Evolutionary conservation across 2,888 invertebrate species (phyloP).

Genomic region (Leucoptera coffeella): DNA sequence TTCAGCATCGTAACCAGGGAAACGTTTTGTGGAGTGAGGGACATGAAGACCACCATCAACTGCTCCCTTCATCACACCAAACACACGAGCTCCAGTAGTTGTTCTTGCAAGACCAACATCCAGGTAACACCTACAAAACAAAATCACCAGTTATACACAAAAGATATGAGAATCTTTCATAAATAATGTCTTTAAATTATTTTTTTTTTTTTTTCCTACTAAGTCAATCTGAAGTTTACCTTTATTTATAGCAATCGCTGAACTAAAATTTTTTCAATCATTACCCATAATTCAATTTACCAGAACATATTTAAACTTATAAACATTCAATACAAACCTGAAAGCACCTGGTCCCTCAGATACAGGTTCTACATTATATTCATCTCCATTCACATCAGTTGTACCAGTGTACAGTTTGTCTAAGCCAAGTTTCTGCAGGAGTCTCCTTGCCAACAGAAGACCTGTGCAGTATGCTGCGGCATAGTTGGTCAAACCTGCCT

Average conservation of each 20-base stretch:
- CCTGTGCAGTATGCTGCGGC: conserved; percentile 99
- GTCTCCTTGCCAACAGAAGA: conserved; percentile 86
- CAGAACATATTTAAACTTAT: too few species aligned
- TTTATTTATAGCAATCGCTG: too few species aligned
- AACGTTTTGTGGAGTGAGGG: conserved; percentile 95
- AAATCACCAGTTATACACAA: too few species aligned
- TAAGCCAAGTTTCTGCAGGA: conserved; percentile 86
- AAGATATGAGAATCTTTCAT: too few species aligned
- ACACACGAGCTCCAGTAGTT: conserved; percentile 96
- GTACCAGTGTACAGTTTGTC: conserved; percentile 86
- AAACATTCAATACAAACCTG: too few species aligned
- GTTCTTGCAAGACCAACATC: conserved; percentile 97
- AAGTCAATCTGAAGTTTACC: too few species aligned
- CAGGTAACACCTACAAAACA: conserved; percentile 73
- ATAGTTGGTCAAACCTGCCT: conserved; percentile 97
- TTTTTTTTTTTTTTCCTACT: too few species aligned
- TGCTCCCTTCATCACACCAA: conserved; percentile 99
- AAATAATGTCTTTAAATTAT: too few species aligned
- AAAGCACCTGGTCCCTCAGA: conserved; percentile 95
- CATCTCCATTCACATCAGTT: conserved; percentile 88
- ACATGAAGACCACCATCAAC: conserved; percentile 99
- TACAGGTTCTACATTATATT: conserved; percentile 90
- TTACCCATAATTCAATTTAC: too few species aligned
- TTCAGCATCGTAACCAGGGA: conserved; percentile 95
- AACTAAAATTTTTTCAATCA: too few species aligned